Conservation (phyloP, 2,797 vertebrate species). For the Mareca penelope region DNA sequence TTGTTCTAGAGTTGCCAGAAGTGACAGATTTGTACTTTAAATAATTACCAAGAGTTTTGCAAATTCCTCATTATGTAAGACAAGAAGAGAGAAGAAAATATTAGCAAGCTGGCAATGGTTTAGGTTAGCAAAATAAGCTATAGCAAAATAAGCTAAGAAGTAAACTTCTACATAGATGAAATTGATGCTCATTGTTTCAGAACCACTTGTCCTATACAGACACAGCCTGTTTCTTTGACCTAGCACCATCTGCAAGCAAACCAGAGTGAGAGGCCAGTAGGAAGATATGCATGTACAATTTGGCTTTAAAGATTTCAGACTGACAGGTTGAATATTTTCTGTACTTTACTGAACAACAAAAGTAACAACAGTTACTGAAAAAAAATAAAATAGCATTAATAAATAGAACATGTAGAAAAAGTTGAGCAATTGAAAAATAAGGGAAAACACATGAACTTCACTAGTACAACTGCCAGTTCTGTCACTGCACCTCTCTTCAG, state of each 20-base stretch:
- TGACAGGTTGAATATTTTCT: background rate
- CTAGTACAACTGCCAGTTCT: background rate
- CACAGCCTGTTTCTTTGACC: background rate
- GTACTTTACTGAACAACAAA: background rate
- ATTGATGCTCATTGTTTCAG: background rate
- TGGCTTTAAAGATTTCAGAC: background rate
- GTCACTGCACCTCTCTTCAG: background rate
- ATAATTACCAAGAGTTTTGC: background rate
- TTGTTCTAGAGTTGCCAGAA: background rate
- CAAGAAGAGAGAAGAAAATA: background rate
- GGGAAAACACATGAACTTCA: background rate
- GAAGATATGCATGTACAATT: background rate
- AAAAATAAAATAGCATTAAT: fast-evolving
- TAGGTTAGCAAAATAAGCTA: background rate
- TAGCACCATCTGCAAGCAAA: background rate
- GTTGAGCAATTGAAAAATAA: background rate
- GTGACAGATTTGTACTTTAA: background rate
- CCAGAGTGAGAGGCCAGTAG: background rate
- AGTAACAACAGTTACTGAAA: background rate
- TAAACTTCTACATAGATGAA: background rate
- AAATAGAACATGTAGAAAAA: background rate
- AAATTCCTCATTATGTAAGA: background rate
- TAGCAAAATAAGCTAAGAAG: background rate
- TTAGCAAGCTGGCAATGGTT: background rate
- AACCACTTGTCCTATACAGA: background rate